Evolutionary conservation across 2,797 vertebrate species (phyloP).

Genomic region (Apogon hyalosoma): DNA sequence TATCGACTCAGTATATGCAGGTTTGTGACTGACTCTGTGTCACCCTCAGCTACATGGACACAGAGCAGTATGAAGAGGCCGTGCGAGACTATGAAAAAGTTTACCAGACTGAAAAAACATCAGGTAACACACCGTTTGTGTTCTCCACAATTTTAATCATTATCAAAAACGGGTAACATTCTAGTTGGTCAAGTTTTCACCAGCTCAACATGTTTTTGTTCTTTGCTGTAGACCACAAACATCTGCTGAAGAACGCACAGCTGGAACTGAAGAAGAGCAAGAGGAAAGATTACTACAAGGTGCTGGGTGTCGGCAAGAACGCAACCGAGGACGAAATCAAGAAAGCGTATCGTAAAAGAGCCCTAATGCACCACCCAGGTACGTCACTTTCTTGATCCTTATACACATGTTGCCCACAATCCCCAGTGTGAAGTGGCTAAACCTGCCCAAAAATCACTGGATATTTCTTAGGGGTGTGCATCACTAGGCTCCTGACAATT

Average conservation of each 20-base stretch:
- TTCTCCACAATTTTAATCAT: not conserved
- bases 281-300: conserved; percentile 98
- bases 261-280: conserved; percentile 96
- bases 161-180: too few species aligned
- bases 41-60: conserved; percentile 90
- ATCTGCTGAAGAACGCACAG: conserved; percentile 92
- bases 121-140: conserved; percentile 81
- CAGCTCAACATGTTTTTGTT: not conserved
- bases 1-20: not conserved
- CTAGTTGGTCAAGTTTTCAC: not conserved
- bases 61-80: conserved; percentile 94
- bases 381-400: conserved; percentile 3
- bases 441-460: too few species aligned
- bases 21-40: conserved; percentile 43
- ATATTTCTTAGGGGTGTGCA: too few species aligned
- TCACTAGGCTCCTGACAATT: too few species aligned
- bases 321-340: conserved; percentile 97
- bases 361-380: conserved; percentile 99
- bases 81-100: conserved; percentile 97
- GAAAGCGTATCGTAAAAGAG: conserved; percentile 95
- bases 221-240: conserved; percentile 89
- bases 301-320: conserved; percentile 92
- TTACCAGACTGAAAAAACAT: conserved; percentile 96
- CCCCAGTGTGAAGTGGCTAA: too few species aligned
- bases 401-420: too few species aligned